These are phyloP conservation scores for Pristionchus exspectatus DNA, from an alignment of 2,888 invertebrate species.

Conservation along the genomic window DNA sequence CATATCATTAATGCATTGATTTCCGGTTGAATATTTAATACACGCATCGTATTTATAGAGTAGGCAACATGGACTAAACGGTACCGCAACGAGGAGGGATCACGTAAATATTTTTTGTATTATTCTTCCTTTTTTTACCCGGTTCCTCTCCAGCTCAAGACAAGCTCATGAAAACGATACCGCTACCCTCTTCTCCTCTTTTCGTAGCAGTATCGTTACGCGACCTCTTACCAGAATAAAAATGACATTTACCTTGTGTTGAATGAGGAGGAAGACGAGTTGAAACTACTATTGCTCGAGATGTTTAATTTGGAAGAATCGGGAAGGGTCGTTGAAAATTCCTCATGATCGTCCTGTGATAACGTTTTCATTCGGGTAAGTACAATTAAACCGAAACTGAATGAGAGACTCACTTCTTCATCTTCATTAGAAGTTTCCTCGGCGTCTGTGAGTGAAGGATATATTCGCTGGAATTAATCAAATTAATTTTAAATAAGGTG, in stretches of 20 bases:
- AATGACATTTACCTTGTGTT: background rate
- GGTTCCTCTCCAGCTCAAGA: too few species aligned
- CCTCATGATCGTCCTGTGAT: conserved; percentile 22
- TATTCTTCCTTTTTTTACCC: too few species aligned
- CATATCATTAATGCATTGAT: background rate
- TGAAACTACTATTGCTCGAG: background rate
- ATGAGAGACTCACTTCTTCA: background rate
- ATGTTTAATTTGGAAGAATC: background rate
- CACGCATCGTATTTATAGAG: too few species aligned
- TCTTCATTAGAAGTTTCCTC: conserved; percentile 22
- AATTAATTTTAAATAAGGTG: background rate
- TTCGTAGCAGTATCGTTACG: too few species aligned
- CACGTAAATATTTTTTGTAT: too few species aligned
- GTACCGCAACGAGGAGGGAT: too few species aligned
- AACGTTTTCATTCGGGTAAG: background rate
- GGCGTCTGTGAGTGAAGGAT: conserved; percentile 1
- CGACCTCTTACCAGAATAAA: too few species aligned
- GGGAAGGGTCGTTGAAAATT: conserved; percentile 1
- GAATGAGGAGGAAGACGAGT: conserved; percentile 19
- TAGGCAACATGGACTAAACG: too few species aligned
- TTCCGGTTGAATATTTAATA: too few species aligned
- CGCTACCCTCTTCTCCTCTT: too few species aligned
- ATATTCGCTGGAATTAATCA: conserved; percentile 6
- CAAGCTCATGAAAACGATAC: too few species aligned
- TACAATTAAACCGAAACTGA: background rate